These are phyloP conservation scores for honey bee (Apis mellifera) DNA, from an alignment of 1,140 invertebrate species.

Conservation along the genomic window Amel_HAv3.1 CM009945.2:2851501-2852000, in stretches of 20 bases:
- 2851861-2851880: constrained; percentile 63
- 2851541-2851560: constrained; percentile 98
- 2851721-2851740: constrained; percentile 98
- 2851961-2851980: constrained; percentile 99
- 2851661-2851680: constrained; percentile 99
- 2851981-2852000: constrained; percentile 98
- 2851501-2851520: constrained; percentile 99
- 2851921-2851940: constrained; percentile 2
- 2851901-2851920: background rate
- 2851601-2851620: constrained; percentile 99
- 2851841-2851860: constrained; percentile 97
- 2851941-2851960: constrained; percentile 91
- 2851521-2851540: constrained; percentile 99
- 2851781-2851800: constrained; percentile 99
- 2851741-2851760: constrained; percentile 99
- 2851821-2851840: constrained; percentile 98
- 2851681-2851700: constrained; percentile 99
- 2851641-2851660: constrained; percentile 97
- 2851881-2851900: constrained; percentile 1
- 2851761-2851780: constrained; percentile 98
- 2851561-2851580: constrained; percentile 99
- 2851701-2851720: constrained; percentile 99
- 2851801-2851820: constrained; percentile 99
- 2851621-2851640: constrained; percentile 98
- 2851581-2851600: constrained; percentile 99